phyloP scores from a whole-genome alignment of 92 coral and sea anemone species.

The Umimayanthus chanpuru region DNA sequence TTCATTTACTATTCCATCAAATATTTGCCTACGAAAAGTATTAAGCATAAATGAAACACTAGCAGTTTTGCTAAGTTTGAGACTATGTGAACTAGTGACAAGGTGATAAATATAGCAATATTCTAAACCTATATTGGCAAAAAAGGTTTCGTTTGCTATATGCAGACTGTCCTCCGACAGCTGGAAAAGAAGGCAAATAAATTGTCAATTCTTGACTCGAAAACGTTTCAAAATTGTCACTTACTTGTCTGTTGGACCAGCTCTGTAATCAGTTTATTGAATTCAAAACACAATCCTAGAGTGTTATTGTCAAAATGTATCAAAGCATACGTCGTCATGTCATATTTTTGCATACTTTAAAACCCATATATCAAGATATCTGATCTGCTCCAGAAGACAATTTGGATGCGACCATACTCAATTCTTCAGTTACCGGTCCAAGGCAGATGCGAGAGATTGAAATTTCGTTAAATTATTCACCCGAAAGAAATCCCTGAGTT shows the following conservation, averaged over 20 bases:
- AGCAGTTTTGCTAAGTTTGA: not conserved
- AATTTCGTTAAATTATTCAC: not conserved
- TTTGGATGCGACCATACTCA: not conserved
- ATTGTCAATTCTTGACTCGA: slow-evolving; percentile 7
- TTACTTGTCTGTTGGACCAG: not conserved
- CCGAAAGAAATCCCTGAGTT: not conserved
- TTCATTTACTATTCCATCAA: too few relatives aligned
- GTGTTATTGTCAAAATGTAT: not conserved
- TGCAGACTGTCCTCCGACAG: not conserved
- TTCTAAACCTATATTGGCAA: not conserved
- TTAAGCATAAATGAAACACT: not conserved
- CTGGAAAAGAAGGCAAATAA: slow-evolving; percentile 1
- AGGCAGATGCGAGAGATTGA: not conserved
- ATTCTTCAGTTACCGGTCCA: not conserved
- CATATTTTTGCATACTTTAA: not conserved
- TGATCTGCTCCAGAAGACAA: not conserved
- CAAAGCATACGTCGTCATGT: not conserved
- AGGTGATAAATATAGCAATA: not conserved
- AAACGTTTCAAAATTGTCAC: not conserved
- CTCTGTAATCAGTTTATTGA: slow-evolving; percentile 15
- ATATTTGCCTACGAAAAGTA: not conserved
- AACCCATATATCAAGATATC: not conserved
- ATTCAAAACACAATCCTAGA: slow-evolving; percentile 2
- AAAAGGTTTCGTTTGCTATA: not conserved
- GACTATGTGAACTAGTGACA: not conserved